A percentile compares a stretch with the other conserved stretches of the same genome.
These are phyloP conservation scores for Melieria picta DNA, from an alignment of 2,888 invertebrate genomes.

Conservation along the genomic window DNA sequence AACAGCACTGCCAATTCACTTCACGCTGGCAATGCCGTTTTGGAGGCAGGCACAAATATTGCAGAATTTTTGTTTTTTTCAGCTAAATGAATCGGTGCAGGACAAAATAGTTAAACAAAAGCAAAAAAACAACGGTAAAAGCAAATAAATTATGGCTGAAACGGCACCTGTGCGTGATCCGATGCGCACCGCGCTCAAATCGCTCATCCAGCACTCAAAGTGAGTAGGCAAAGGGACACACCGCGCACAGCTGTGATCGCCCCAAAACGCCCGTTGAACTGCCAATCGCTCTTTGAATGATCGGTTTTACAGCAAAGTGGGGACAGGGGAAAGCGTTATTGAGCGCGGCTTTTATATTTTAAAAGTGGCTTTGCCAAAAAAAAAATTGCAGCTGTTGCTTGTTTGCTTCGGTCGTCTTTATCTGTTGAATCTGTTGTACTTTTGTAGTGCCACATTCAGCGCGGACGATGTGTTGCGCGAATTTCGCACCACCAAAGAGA, in stretches of 20 bases:
- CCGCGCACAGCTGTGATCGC: slow-evolving; percentile 44
- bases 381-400: too few species aligned
- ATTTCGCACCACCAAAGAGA: slow-evolving; percentile 57
- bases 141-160: slow-evolving; percentile 41
- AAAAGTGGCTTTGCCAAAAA: background rate
- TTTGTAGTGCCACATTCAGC: slow-evolving; percentile 54
- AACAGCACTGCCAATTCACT: too few species aligned
- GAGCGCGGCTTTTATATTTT: background rate
- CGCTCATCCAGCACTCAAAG: slow-evolving; percentile 57
- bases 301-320: background rate
- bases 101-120: slow-evolving; percentile 24
- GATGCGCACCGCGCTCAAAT: slow-evolving; percentile 51
- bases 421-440: slow-evolving; percentile 21
- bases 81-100: background rate
- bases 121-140: background rate
- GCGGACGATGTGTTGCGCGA: slow-evolving; percentile 58
- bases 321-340: background rate
- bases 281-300: background rate
- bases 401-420: background rate
- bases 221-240: slow-evolving; percentile 43
- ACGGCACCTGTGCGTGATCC: slow-evolving; percentile 49
- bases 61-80: background rate
- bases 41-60: background rate
- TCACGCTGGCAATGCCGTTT: too few species aligned
- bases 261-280: slow-evolving; percentile 8